These are phyloP conservation scores for Diadegma fenestrale DNA, from an alignment of 2,888 invertebrate genomes.

Conservation along the genomic window DNA sequence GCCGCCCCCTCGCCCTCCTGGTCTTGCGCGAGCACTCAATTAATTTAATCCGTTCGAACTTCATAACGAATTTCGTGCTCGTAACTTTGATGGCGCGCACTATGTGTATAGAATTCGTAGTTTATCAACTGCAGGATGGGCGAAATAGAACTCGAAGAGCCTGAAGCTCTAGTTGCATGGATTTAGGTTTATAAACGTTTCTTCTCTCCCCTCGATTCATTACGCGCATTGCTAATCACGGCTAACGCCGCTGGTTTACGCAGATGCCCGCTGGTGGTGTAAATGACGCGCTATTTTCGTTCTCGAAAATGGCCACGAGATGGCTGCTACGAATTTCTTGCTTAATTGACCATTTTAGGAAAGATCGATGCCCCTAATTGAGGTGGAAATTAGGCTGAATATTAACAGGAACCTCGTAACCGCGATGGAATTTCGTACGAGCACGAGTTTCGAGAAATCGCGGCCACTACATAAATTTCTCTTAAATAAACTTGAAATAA, in stretches of 20 bases:
- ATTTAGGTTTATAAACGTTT: conserved; percentile 41
- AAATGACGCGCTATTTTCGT: conserved; percentile 36
- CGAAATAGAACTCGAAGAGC: conserved; percentile 41
- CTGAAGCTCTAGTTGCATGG: conserved; percentile 44
- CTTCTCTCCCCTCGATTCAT: conserved; percentile 20
- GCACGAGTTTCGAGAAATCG: not conserved
- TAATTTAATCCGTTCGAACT: conserved; percentile 61
- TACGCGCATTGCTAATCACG: not conserved
- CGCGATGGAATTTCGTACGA: not conserved
- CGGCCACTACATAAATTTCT: not conserved
- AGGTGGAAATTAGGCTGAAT: not conserved
- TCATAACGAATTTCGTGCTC: conserved; percentile 55
- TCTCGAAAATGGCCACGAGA: conserved; percentile 13
- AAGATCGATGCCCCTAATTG: not conserved
- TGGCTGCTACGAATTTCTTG: conserved; percentile 4
- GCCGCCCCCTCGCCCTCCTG: not conserved
- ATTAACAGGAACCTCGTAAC: not conserved
- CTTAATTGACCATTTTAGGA: conserved; percentile 10
- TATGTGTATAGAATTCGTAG: conserved; percentile 11
- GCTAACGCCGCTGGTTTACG: not conserved
- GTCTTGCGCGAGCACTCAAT: conserved; percentile 44
- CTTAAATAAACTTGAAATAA: not conserved
- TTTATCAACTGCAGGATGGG: conserved; percentile 33
- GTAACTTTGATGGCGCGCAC: conserved; percentile 20
- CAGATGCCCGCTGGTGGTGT: not conserved